Conservation (phyloP, 2,797 vertebrate genomes). For the Pterois miles region DNA sequence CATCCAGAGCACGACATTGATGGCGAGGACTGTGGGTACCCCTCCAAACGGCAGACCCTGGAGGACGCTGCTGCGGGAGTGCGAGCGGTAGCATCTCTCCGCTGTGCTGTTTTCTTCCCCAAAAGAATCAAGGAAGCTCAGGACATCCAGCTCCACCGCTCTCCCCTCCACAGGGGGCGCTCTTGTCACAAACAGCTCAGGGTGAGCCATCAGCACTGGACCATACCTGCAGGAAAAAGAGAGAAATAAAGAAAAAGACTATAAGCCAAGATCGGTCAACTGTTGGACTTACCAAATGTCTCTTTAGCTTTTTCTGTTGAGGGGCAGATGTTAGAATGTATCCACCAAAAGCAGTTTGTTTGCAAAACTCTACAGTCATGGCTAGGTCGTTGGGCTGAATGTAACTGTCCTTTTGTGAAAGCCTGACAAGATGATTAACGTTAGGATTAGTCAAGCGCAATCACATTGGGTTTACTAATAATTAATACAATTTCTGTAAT, state of each 20-base stretch:
- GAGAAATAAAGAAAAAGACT: neutral
- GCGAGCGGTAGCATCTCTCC: conserved; percentile 88
- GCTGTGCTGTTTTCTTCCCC: conserved; percentile 83
- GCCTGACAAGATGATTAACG: too few species aligned
- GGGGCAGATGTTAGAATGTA: too few species aligned
- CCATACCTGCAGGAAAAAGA: conserved; percentile 59
- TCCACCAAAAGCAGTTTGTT: too few species aligned
- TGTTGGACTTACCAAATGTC: neutral
- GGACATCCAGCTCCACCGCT: conserved; percentile 55
- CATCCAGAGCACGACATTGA: conserved; percentile 94
- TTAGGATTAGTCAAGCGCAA: too few species aligned
- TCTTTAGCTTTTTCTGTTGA: neutral
- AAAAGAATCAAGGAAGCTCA: conserved; percentile 63
- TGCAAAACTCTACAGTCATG: too few species aligned
- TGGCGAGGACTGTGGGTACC: conserved; percentile 91
- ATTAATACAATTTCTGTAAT: neutral
- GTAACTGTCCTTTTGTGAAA: too few species aligned
- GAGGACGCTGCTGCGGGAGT: conserved; percentile 90
- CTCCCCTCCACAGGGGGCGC: conserved; percentile 54
- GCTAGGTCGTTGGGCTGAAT: too few species aligned
- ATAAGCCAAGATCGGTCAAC: neutral
- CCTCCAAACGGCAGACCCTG: conserved; percentile 95
- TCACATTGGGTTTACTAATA: neutral
- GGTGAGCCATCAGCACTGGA: conserved; percentile 75
- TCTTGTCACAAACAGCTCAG: conserved; percentile 63